Base-by-base conservation (phyloP, 2,113 vertebrate species). In the Sceloporus undulatus region DNA sequence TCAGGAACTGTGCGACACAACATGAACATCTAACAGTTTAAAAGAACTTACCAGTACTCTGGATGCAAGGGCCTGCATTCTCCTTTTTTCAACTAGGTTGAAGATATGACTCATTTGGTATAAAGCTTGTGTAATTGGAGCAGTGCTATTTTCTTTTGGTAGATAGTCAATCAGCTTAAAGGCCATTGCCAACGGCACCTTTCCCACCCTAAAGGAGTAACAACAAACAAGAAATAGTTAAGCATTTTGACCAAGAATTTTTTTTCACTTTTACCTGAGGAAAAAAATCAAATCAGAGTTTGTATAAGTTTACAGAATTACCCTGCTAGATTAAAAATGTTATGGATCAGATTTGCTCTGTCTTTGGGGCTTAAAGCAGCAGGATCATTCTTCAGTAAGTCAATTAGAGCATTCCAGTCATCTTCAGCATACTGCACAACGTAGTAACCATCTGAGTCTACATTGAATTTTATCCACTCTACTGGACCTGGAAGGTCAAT, bases 391-490 rank as follows among this genome's bases (percentile, higher is more conserved):
- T 94, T 95, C 92, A 99, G 68, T 48, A 98, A 97, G 0, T 92
- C 73, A 87, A 92, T 96, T 4, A 99, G 94, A 0, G 90, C 95
- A 11, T 81, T 82, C 98, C 98, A 99, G 87, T 97, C 97, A 1
- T 96, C 92, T 1, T 96, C 89, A 79, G 93, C 96, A 68, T 99
- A 99, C 89, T 99, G 92, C 13, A 99, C 98, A 29, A 99, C 92
- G 88, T 99, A 99, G 95, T 98, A 99, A 27, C 98, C 99, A 0
- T 96, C 97, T 96, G 97, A 98, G 83, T 94, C 95, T 87, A 97
- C 95, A 78, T 99, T 99, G 92, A 99, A 95, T 95, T 99, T 99
- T 91, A 99, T 88, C 99, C 99, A 99, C 85, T 96, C 96, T 1
- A 98, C 97, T 84, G 96, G 96, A 93, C 94, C 95, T 87, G 97